Base-by-base conservation (phyloP, 2,797 vertebrate genomes). In the Tapera naevia region DNA sequence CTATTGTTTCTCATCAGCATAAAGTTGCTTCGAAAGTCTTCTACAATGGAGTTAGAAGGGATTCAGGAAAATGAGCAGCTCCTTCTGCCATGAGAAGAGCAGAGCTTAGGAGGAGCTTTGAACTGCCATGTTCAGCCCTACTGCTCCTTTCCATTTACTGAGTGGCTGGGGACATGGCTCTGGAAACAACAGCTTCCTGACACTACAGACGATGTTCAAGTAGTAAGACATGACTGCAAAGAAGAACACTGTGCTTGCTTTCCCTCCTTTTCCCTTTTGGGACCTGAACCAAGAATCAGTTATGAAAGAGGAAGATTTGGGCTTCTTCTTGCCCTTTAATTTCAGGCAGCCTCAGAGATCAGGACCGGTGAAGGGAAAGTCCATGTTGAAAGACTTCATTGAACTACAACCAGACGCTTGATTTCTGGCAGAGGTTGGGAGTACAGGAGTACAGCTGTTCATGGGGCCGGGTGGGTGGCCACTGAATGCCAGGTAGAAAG, bases 381-480 rank as follows among this genome's bases (percentile, higher is more conserved):
- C 28, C 2, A 6, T 22, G 8, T 9, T 58, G 45, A 80, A 91
- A 32, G n/a, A 46, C 58, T 79, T 39, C 22, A 39, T 0, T 65
- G 66, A 86, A 73, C 62, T 62, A 32, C 54, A 70, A 7, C 7
- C 58, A 75, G 72, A 75, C 11, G 35, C 43, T 58, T 45, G 56
- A 45, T 10, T 89, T 86, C 81, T 85, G 60, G 18, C 78, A 70
- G 60, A 66, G 62, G 35, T 7, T 50, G 56, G 30, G 70, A 86
- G 67, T 60, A 64, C 43, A 91, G 30, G 70, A 86, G 67, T 60
- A 64, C 43, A 91, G 50, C 35, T 88, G 48, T 32, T 53, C 70
- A 13, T 3, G 25, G 60, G 41, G 39, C 57, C 87, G 12, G n/a
- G 51, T 0, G 0, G 43, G 16, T 7, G 25, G 74, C 54, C 28